A percentile compares a stretch with the other conserved stretches of the same genome.
phyloP scores from a whole-genome alignment of 1,140 invertebrate species.

The Drosophila bocki region DNA sequence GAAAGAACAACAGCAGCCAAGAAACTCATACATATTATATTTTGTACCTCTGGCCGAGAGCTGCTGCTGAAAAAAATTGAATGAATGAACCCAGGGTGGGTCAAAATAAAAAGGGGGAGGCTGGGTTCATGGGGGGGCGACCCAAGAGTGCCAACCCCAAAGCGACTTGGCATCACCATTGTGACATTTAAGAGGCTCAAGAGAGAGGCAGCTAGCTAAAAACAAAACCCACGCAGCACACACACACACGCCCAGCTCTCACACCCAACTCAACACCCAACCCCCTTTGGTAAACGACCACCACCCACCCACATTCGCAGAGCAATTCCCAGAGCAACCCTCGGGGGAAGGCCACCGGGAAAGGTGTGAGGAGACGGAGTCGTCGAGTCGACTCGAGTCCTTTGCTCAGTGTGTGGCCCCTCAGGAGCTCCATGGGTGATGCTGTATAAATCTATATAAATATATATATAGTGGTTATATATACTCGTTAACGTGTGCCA shows the following conservation, averaged over 20 bases:
- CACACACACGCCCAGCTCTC: constrained; percentile 14
- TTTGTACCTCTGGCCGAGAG: constrained; percentile 48
- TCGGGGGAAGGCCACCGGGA: constrained; percentile 47
- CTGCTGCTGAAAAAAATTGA: constrained; percentile 11
- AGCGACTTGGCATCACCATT: constrained; percentile 68
- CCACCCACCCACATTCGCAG: constrained; percentile 30
- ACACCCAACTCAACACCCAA: background rate
- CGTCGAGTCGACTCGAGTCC: constrained; percentile 44
- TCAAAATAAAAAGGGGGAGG: constrained; percentile 2
- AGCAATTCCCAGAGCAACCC: constrained; percentile 65
- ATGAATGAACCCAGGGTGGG: constrained; percentile 22
- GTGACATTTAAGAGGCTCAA: constrained; percentile 79
- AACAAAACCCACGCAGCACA: constrained; percentile 65
- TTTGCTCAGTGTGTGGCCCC: constrained; percentile 61
- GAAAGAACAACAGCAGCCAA: constrained; percentile 39
- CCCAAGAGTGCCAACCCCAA: constrained; percentile 64
- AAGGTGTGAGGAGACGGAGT: constrained; percentile 59
- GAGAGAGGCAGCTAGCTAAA: constrained; percentile 71
- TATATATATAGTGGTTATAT: constrained; percentile 31
- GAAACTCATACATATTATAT: constrained; percentile 66
- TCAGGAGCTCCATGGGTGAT: constrained; percentile 44
- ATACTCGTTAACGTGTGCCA: constrained; percentile 33
- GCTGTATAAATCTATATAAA: constrained; percentile 36
- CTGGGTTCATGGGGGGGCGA: too few relatives aligned
- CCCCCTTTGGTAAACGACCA: constrained; percentile 14